These are phyloP conservation scores for Arothron firmamentum DNA, from an alignment of 2,113 vertebrate species.

Conservation along the genomic window DNA sequence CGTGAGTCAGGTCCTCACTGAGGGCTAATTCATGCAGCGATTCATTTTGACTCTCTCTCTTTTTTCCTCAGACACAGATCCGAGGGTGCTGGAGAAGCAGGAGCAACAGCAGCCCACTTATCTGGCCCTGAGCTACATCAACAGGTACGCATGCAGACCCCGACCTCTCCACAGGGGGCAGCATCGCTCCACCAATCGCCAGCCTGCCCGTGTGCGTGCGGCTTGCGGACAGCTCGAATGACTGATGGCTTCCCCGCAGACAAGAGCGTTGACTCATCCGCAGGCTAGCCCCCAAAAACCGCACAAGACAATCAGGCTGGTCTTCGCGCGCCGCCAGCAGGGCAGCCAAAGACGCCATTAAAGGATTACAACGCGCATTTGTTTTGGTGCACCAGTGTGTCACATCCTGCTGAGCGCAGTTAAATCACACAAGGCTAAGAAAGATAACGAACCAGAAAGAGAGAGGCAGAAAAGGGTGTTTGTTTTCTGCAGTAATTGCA, in stretches of 20 bases:
- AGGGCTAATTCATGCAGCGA: conserved; percentile 38
- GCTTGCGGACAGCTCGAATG: no score
- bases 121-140: conserved; percentile 97
- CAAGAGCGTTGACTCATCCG: conserved; percentile 55
- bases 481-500: conserved; percentile 47
- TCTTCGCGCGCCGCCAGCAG: conserved; percentile 9
- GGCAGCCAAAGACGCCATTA: conserved; percentile 21
- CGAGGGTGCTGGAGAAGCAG: conserved; percentile 96
- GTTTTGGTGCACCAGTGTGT: conserved; percentile 47
- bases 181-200: conserved; percentile 39
- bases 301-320: conserved; percentile 48
- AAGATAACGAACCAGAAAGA: conserved; percentile 26
- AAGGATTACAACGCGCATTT: conserved; percentile 13
- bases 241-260: conserved; percentile 24
- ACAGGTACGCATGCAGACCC: conserved; percentile 77
- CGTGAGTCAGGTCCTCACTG: conserved; percentile 44
- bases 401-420: conserved; percentile 32
- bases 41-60: conserved; percentile 28
- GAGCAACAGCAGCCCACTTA: conserved; percentile 98
- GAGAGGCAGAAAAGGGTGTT: conserved; percentile 22
- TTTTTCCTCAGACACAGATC: conserved; percentile 87
- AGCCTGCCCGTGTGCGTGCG: not conserved
- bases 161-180: conserved; percentile 47
- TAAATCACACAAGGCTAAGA: conserved; percentile 40
- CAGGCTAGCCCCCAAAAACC: conserved; percentile 42